phyloP scores from a whole-genome alignment of 2,113 vertebrate genomes.

The Argyrosomus japonicus region DNA sequence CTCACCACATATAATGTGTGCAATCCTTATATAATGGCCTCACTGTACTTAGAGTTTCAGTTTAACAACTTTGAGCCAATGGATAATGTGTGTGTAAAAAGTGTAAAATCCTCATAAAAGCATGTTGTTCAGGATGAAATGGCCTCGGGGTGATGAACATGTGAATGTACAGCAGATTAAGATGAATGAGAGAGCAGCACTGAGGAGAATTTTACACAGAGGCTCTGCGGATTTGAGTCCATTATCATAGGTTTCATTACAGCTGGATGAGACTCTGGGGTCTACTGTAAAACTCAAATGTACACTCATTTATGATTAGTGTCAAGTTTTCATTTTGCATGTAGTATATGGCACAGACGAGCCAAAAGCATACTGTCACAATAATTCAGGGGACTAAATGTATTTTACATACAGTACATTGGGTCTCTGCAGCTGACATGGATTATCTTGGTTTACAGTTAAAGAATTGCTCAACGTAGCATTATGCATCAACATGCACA shows the following conservation, averaged over 20 bases:
- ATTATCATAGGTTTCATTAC: slow-evolving; percentile 52
- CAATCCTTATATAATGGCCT: neutral
- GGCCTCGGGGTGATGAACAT: slow-evolving; percentile 10
- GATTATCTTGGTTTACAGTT: slow-evolving; percentile 20
- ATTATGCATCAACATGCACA: slow-evolving; percentile 52
- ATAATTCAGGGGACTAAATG: neutral
- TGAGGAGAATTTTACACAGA: slow-evolving; percentile 37
- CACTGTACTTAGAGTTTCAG: neutral
- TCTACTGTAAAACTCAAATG: slow-evolving; percentile 43
- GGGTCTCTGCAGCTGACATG: slow-evolving; percentile 14
- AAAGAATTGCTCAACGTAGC: slow-evolving; percentile 2
- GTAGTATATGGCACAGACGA: neutral
- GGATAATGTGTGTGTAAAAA: neutral
- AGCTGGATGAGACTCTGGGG: slow-evolving; percentile 20
- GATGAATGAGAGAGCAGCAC: slow-evolving; percentile 38
- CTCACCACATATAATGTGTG: neutral
- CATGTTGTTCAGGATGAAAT: neutral
- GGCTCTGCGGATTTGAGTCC: slow-evolving; percentile 40
- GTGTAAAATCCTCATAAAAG: slow-evolving; percentile 19
- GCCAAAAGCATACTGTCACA: neutral
- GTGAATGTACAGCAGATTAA: slow-evolving; percentile 15
- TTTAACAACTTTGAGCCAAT: neutral
- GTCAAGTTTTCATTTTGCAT: slow-evolving; percentile 17
- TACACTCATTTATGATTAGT: slow-evolving; percentile 38
- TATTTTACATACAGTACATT: neutral